Evolutionary conservation across 2,113 vertebrate species (phyloP), one percentile per base, ranked within the genome.

Genomic region (Oreocharis arfaki): DNA sequence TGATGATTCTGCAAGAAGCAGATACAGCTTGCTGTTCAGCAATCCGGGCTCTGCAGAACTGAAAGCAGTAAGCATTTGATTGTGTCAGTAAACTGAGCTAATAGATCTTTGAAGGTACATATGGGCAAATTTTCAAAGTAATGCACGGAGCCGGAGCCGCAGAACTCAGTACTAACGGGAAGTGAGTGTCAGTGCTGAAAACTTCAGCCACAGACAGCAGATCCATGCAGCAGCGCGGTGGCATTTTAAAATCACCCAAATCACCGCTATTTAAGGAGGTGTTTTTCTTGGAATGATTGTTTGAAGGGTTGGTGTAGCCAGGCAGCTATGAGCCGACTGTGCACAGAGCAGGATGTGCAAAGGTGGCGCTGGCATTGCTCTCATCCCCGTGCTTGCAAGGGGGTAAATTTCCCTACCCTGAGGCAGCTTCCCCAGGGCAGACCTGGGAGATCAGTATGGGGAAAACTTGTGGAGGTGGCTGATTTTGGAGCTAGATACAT

Each of bases 11-110:
- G 88, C 87, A 91, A 85, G 50, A 90, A 93, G 77, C 2, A 42
- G 91, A 85, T 64, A 75, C 49, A 83, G 91, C 94, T 98, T 94
- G 93, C 95, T 96, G 90, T 96, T 96, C 89, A 95, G 89, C 85
- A 86, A 46, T 26, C 30, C 11, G 10, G 79, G 67, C 49, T 97
- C 94, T 92, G 88, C 95, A 92, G 92, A 14, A 8, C 68, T 69
- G 84, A 81, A 87, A 89, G 84, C 76, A 92, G 82, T 84, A 92
- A 96, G 83, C 83, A 47, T 95, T 86, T 93, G 96, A 94, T 74
- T 90, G 77, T 92, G 93, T 87, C 95, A 91, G 95, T 95, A 95
- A 94, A 92, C 52, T 1, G 30, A 88, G 87, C 64, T 96, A 97
- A 95, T 91, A 95, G 93, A 91, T 92, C 84, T 96, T 50, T 21